phyloP scores from a whole-genome alignment of 1,140 invertebrate genomes.

The Drosophila asahinai region DNA sequence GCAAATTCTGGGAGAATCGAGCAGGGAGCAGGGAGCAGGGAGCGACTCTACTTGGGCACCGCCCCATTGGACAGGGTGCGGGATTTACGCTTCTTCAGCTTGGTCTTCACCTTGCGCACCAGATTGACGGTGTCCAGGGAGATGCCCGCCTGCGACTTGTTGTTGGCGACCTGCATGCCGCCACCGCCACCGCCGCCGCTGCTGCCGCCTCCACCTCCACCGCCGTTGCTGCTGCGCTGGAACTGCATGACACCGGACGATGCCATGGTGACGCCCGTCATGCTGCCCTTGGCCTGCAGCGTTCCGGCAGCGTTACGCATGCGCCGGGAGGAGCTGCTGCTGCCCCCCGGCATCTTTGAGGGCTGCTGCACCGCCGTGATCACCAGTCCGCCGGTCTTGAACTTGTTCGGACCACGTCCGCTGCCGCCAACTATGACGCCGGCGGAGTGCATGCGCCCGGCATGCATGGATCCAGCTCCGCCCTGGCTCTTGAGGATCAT shows the following conservation, averaged over 20 bases:
- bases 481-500: slow-evolving; percentile 49
- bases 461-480: slow-evolving; percentile 6
- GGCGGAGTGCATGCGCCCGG: slow-evolving; percentile 35
- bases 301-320: slow-evolving; percentile 43
- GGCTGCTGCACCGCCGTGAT: slow-evolving; percentile 86
- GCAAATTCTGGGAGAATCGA: neutral
- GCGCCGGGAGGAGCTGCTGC: slow-evolving; percentile 42
- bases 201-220: neutral
- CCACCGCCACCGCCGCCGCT: slow-evolving; percentile 1
- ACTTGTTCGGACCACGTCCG: slow-evolving; percentile 74
- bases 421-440: slow-evolving; percentile 16
- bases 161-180: slow-evolving; percentile 17
- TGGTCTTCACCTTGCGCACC: slow-evolving; percentile 79
- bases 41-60: slow-evolving; percentile 37
- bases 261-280: slow-evolving; percentile 2
- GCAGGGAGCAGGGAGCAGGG: no score
- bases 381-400: slow-evolving; percentile 87
- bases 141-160: slow-evolving; percentile 50
- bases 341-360: slow-evolving; percentile 23
- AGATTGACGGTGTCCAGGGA: slow-evolving; percentile 62
- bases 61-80: slow-evolving; percentile 46
- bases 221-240: slow-evolving; percentile 20
- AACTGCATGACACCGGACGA: slow-evolving; percentile 34
- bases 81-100: slow-evolving; percentile 80
- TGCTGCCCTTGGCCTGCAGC: slow-evolving; percentile 27